Evolutionary conservation across 2,888 invertebrate species (phyloP).

Genomic region (Spisula subtruncata): DNA sequence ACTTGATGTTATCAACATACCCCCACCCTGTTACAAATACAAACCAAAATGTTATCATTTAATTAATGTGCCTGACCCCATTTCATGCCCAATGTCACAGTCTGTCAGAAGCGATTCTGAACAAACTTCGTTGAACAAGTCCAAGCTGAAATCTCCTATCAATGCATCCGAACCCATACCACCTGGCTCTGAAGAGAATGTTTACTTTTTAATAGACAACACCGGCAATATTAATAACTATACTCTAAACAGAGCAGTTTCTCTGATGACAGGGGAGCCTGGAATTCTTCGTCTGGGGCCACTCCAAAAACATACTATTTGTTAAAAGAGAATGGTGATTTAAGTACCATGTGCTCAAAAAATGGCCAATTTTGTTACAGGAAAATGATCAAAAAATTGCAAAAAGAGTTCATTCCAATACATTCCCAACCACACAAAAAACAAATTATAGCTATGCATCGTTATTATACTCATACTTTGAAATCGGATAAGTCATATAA

Average conservation of each 20-base stretch:
- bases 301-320: conserved; percentile 32
- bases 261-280: conserved; percentile 45
- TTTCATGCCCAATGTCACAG: no score
- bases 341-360: not conserved
- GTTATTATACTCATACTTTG: conserved; percentile 10
- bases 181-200: conserved; percentile 38
- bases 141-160: no score
- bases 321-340: not conserved
- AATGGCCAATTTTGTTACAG: conserved; percentile 7
- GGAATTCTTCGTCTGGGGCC: conserved; percentile 32
- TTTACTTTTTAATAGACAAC: conserved; percentile 42
- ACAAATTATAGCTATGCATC: conserved; percentile 27
- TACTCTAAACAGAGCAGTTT: conserved; percentile 8
- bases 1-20: no score
- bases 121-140: no score
- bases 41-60: no score
- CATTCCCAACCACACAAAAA: conserved; percentile 31
- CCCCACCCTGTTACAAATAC: no score
- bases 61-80: no score
- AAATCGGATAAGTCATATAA: conserved; percentile 38
- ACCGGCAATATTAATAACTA: conserved; percentile 19
- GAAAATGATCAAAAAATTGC: not conserved
- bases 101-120: no score
- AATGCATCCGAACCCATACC: not conserved
- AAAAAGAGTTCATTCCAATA: conserved; percentile 17